Percentiles rank a stretch among this genome's conserved stretches.
phyloP scores from a whole-genome alignment of 2,797 vertebrate species.

The Enteromius afrohamiltoni region DNA sequence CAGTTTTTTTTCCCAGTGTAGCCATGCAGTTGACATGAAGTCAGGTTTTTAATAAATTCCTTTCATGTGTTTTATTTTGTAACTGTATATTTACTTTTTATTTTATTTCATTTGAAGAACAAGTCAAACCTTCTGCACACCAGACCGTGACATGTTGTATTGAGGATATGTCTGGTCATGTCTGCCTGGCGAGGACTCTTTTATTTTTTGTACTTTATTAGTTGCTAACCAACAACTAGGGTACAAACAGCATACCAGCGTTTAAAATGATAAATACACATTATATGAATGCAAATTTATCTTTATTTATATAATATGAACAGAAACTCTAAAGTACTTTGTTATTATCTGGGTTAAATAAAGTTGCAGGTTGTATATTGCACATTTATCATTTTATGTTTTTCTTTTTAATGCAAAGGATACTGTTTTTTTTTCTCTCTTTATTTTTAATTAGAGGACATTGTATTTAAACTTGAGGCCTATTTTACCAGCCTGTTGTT shows the following conservation, averaged over 20 bases:
- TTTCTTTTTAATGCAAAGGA: not conserved
- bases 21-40: not conserved
- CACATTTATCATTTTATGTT: not conserved
- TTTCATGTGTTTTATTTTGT: no score
- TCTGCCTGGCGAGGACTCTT: constrained; percentile 33
- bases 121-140: not conserved
- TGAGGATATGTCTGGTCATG: constrained; percentile 58
- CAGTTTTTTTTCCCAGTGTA: not conserved
- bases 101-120: not conserved
- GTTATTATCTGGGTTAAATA: not conserved
- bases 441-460: not conserved
- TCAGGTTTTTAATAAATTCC: not conserved
- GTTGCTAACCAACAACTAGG: constrained; percentile 14
- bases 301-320: not conserved
- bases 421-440: not conserved
- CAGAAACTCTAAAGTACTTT: not conserved
- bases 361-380: not conserved
- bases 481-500: constrained; percentile 35
- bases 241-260: not conserved
- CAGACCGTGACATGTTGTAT: constrained; percentile 28
- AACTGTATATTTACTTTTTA: not conserved
- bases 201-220: constrained; percentile 36
- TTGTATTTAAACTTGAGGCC: constrained; percentile 46
- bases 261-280: not conserved
- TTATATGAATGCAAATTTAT: not conserved